Conservation (phyloP, 2,888 invertebrate genomes). For the Chrysolina haemoptera region DNA sequence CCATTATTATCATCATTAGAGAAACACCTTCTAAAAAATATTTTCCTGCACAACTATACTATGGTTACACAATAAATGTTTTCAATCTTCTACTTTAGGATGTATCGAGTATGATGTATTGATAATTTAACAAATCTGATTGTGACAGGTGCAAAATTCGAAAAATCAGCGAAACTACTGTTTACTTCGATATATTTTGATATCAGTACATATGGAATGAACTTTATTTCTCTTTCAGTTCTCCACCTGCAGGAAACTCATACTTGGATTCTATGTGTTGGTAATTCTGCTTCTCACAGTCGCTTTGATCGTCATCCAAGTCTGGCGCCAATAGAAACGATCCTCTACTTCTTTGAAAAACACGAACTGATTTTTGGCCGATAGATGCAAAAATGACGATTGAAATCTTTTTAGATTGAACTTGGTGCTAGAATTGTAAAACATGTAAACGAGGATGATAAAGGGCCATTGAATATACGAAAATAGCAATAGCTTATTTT, state of each 20-base stretch:
- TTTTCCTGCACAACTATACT: too few species aligned
- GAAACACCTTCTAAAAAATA: too few species aligned
- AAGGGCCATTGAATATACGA: too few species aligned
- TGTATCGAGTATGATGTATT: too few species aligned
- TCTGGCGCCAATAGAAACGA: slow-evolving; percentile 75
- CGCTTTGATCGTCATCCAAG: slow-evolving; percentile 83
- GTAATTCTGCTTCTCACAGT: slow-evolving; percentile 79
- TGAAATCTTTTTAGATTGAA: background rate
- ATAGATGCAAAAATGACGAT: background rate
- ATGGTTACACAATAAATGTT: too few species aligned
- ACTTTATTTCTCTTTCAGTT: slow-evolving; percentile 75
- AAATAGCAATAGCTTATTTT: too few species aligned
- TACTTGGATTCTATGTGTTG: slow-evolving; percentile 85
- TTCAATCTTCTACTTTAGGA: background rate
- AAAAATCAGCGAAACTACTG: too few species aligned
- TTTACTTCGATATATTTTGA: too few species aligned
- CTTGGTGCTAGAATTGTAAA: background rate
- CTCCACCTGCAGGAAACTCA: slow-evolving; percentile 81
- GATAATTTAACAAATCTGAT: too few species aligned
- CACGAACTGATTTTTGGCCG: slow-evolving; percentile 1
- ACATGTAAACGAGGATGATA: too few species aligned
- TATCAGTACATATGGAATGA: background rate
- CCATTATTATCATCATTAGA: too few species aligned
- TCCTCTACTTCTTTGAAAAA: background rate
- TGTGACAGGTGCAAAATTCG: too few species aligned